These are phyloP conservation scores for Zoanthus sansibaricus DNA, from an alignment of 92 coral and sea anemone species.

Conservation along the genomic window DNA sequence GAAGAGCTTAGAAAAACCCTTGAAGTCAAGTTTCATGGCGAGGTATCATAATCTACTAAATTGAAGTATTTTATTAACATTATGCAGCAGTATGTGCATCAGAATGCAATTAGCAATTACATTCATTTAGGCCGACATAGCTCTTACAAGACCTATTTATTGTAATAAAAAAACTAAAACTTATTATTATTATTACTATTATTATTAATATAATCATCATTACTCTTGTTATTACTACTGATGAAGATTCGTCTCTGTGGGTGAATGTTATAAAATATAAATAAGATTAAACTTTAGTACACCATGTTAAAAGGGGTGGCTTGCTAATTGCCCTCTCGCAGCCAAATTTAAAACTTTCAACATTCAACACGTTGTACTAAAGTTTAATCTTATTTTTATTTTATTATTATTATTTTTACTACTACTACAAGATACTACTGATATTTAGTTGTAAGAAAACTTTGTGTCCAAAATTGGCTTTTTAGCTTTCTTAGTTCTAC, in stretches of 20 bases:
- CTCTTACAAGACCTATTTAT: background rate
- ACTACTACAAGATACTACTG: background rate
- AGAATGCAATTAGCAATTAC: constrained; percentile 1
- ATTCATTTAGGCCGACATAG: background rate
- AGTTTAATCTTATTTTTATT: too few relatives aligned
- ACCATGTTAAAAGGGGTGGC: too few relatives aligned
- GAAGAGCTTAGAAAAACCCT: constrained; percentile 26
- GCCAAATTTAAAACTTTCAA: too few relatives aligned
- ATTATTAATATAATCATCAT: too few relatives aligned
- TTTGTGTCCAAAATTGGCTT: constrained; percentile 6
- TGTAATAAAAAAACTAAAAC: background rate
- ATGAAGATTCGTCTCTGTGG: too few relatives aligned
- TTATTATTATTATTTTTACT: background rate
- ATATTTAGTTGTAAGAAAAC: background rate
- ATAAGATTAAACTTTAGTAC: too few relatives aligned
- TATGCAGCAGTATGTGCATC: background rate
- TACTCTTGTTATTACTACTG: background rate
- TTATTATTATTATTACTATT: background rate
- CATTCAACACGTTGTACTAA: too few relatives aligned
- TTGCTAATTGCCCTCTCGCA: too few relatives aligned
- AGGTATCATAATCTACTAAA: constrained; percentile 19
- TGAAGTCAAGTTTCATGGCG: constrained; percentile 34
- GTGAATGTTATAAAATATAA: too few relatives aligned
- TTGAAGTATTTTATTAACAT: constrained; percentile 16
- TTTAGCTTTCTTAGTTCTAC: constrained; percentile 12